A percentile compares a stretch with the other conserved stretches of the same genome.
These are phyloP conservation scores for Cochlearius cochlearius DNA, from an alignment of 2,113 vertebrate species.

Conservation along the genomic window DNA sequence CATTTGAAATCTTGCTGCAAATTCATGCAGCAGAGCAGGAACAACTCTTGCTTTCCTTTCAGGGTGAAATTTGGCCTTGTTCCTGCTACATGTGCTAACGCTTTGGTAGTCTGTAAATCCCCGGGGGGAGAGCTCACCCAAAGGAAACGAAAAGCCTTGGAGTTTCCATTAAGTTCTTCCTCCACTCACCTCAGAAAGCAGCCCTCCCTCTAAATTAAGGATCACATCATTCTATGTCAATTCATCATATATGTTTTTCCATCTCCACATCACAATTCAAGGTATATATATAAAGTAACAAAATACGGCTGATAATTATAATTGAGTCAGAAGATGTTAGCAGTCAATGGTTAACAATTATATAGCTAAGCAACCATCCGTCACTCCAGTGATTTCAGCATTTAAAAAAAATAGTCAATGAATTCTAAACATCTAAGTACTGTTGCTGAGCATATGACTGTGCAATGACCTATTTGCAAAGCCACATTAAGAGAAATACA, in stretches of 20 bases:
- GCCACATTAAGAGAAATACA: constrained; percentile 37
- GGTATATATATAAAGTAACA: not conserved
- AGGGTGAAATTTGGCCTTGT: not conserved
- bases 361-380: not conserved
- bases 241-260: not conserved
- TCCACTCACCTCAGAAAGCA: not conserved
- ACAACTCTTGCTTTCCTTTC: not conserved
- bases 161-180: constrained; percentile 12
- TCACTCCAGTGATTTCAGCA: not conserved
- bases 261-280: not conserved
- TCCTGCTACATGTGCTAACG: not conserved
- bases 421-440: constrained; percentile 22
- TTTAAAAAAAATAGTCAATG: constrained; percentile 34
- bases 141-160: not conserved
- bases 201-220: not conserved
- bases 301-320: not conserved
- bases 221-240: not conserved
- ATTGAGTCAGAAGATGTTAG: not conserved
- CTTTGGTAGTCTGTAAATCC: not conserved
- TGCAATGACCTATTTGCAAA: constrained; percentile 28
- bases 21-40: not conserved
- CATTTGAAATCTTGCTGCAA: not conserved
- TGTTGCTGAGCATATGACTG: not conserved
- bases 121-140: not conserved
- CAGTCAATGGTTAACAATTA: constrained; percentile 1